Conservation (phyloP, 2,113 vertebrate species). For the Colinus virginianus region DNA sequence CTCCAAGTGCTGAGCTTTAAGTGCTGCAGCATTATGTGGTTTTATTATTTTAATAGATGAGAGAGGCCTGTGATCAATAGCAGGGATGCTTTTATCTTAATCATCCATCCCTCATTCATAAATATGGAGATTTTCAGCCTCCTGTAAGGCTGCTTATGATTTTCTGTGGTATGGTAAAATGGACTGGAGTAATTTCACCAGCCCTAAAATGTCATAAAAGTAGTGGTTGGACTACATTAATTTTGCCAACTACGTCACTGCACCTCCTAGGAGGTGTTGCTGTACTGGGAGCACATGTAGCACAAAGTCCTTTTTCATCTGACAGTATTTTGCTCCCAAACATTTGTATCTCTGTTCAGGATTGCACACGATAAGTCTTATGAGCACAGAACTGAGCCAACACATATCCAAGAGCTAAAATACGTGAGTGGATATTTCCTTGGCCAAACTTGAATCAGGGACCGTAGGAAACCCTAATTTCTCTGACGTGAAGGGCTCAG, state of each 20-base stretch:
- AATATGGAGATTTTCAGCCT: slow-evolving; percentile 63
- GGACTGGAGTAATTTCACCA: slow-evolving; percentile 12
- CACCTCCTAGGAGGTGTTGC: neutral
- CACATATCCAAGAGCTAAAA: neutral
- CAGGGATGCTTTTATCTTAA: slow-evolving; percentile 70
- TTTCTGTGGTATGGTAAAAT: slow-evolving; percentile 34
- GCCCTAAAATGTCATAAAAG: slow-evolving; percentile 25
- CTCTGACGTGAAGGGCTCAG: neutral
- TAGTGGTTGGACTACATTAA: slow-evolving; percentile 6
- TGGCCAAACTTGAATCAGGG: neutral
- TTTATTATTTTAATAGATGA: slow-evolving; percentile 74
- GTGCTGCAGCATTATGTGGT: slow-evolving; percentile 29
- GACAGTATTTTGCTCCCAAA: neutral
- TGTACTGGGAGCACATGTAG: neutral
- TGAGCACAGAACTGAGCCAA: neutral
- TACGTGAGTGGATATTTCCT: neutral
- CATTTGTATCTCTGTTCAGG: neutral
- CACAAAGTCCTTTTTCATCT: neutral
- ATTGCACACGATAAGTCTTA: neutral
- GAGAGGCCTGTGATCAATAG: slow-evolving; percentile 64
- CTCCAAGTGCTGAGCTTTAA: slow-evolving; percentile 35
- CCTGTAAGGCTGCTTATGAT: slow-evolving; percentile 33
- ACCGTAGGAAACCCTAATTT: slow-evolving; percentile 24
- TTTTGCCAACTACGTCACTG: neutral
- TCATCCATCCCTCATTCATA: slow-evolving; percentile 68